Percentiles rank a stretch among this genome's conserved stretches.
These are phyloP conservation scores for Gila orcuttii DNA, from an alignment of 2,113 vertebrate genomes.

Conservation along the genomic window DNA sequence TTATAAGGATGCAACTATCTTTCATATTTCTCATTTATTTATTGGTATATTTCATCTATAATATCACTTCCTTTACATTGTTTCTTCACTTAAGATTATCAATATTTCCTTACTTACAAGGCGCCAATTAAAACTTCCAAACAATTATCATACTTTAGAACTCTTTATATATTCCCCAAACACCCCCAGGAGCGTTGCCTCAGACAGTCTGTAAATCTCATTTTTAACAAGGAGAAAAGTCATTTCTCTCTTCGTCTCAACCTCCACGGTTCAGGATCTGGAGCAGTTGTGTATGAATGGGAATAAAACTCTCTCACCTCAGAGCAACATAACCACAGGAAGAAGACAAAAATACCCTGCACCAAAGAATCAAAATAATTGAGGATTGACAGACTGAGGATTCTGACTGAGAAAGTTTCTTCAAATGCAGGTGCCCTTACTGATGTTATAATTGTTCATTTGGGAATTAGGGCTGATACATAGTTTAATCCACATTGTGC, in stretches of 20 bases:
- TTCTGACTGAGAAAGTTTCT: background rate
- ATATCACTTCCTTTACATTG: background rate
- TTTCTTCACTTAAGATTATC: background rate
- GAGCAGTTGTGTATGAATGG: slow-evolving; percentile 3
- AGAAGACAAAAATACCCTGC: slow-evolving; percentile 18
- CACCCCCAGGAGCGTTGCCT: slow-evolving; percentile 50
- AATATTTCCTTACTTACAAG: background rate
- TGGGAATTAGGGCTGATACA: no score
- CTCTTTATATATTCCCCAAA: slow-evolving; percentile 71
- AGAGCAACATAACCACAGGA: background rate
- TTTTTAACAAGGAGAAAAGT: slow-evolving; percentile 50
- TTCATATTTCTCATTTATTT: background rate
- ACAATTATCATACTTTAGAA: slow-evolving; percentile 63
- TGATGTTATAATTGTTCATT: background rate
- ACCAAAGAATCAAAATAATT: background rate
- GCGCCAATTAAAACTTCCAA: slow-evolving; percentile 64
- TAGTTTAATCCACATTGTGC: background rate
- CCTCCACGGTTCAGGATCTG: slow-evolving; percentile 17
- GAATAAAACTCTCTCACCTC: slow-evolving; percentile 11
- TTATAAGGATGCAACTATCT: background rate
- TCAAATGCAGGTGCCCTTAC: background rate
- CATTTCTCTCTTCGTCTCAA: background rate
- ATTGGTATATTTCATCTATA: background rate
- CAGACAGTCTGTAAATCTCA: slow-evolving; percentile 41
- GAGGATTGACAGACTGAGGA: background rate